Evolutionary conservation across 2,797 vertebrate species (phyloP).

Genomic region (Halcyon leucocephala): DNA sequence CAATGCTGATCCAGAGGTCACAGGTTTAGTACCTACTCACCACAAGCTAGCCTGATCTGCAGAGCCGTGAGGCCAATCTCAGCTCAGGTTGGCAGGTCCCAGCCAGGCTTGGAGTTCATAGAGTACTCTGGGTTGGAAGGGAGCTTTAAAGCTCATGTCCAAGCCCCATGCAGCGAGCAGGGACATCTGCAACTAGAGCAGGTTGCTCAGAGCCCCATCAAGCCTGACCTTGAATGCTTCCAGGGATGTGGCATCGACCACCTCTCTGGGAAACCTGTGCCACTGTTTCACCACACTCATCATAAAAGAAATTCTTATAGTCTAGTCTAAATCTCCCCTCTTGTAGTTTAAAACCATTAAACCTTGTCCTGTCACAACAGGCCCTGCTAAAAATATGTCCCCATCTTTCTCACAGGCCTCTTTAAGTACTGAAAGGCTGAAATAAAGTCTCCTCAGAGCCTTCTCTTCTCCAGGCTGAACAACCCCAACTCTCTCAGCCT

Average conservation of each 20-base stretch:
- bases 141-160: not conserved
- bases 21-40: not conserved
- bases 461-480: not conserved
- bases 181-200: not conserved
- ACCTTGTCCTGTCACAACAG: not conserved
- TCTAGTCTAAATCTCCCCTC: not conserved
- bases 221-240: not conserved
- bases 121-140: not conserved
- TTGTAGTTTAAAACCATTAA: not conserved
- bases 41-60: fast-evolving
- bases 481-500: not conserved
- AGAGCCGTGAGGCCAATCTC: not conserved
- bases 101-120: not conserved
- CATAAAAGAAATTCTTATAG: not conserved
- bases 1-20: not conserved
- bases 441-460: not conserved
- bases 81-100: not conserved
- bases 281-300: not conserved
- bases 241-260: not conserved
- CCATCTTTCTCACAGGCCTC: not conserved
- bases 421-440: not conserved
- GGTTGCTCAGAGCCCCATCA: not conserved
- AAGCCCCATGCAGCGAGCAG: not conserved
- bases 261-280: not conserved
- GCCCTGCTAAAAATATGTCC: not conserved